Percentiles rank a stretch among this genome's conserved stretches.
These are phyloP conservation scores for Bradypodion pumilum DNA, from an alignment of 2,797 vertebrate species.

Conservation along the genomic window DNA sequence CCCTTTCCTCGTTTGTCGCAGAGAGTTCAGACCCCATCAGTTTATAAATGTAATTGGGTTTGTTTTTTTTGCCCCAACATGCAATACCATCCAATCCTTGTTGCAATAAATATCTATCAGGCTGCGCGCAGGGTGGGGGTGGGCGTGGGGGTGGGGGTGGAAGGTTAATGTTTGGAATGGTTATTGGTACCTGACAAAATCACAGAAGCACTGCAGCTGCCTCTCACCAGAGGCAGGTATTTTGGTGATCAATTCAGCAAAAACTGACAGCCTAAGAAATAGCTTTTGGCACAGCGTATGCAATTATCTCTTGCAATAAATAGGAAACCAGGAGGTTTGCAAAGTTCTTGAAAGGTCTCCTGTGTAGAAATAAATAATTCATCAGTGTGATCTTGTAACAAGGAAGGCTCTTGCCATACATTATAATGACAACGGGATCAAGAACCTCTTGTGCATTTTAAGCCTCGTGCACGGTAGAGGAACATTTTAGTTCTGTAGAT, in stretches of 20 bases:
- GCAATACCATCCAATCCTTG: neutral
- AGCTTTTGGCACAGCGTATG: neutral
- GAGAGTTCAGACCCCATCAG: too few species aligned
- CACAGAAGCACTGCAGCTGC: neutral
- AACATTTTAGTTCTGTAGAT: neutral
- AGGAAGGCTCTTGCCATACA: constrained; percentile 13
- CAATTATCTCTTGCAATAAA: constrained; percentile 3
- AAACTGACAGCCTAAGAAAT: neutral
- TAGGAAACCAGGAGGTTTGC: constrained; percentile 24
- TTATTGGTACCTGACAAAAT: constrained; percentile 11
- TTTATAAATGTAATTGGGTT: too few species aligned
- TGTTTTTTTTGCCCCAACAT: too few species aligned
- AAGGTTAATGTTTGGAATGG: neutral
- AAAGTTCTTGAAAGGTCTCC: constrained; percentile 12
- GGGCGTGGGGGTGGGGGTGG: too few species aligned
- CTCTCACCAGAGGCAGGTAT: neutral
- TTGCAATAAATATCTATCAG: neutral
- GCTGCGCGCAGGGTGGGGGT: too few species aligned
- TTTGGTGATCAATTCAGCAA: constrained; percentile 24
- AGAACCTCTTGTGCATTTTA: neutral
- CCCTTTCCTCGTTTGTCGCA: too few species aligned
- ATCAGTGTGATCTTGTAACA: constrained; percentile 6
- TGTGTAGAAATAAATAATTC: neutral
- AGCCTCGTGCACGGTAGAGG: too few species aligned
- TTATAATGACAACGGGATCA: neutral